A percentile compares a stretch with the other conserved stretches of the same genome.
Evolutionary conservation across 2,797 vertebrate species (phyloP).

Genomic region (Xerus rutilus): DNA sequence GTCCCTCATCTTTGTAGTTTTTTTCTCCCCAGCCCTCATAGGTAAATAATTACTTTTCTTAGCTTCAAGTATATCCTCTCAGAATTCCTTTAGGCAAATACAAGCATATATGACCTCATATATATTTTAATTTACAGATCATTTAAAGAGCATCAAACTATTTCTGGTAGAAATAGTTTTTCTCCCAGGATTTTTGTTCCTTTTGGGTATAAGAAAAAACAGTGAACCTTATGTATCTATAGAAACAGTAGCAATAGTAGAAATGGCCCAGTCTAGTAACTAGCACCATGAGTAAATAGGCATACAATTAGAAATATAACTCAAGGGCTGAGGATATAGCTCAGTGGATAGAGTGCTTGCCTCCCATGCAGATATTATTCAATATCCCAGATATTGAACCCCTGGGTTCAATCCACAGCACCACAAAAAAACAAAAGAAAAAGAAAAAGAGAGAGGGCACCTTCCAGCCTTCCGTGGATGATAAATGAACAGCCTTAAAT

Average conservation of each 20-base stretch:
- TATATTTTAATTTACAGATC: background rate
- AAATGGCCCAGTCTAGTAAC: background rate
- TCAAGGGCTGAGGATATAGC: no score
- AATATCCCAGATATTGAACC: no score
- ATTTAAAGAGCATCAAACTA: background rate
- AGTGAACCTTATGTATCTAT: background rate
- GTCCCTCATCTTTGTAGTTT: background rate
- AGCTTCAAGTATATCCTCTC: background rate
- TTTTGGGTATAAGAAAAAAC: background rate
- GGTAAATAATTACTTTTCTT: background rate
- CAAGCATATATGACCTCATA: background rate
- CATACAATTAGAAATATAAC: background rate
- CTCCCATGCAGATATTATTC: no score
- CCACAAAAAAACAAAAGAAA: no score
- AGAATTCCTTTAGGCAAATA: slow-evolving; percentile 25
- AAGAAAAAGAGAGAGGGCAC: no score
- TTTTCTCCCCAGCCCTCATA: background rate
- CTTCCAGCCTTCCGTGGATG: background rate
- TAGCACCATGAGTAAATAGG: background rate
- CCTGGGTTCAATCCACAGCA: no score
- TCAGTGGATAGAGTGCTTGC: no score
- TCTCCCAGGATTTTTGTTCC: background rate
- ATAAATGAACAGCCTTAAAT: slow-evolving; percentile 25
- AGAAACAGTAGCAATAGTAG: background rate
- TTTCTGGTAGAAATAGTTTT: background rate